Base-by-base conservation (phyloP, 2,113 vertebrate genomes). In the Fulmarus glacialis region DNA sequence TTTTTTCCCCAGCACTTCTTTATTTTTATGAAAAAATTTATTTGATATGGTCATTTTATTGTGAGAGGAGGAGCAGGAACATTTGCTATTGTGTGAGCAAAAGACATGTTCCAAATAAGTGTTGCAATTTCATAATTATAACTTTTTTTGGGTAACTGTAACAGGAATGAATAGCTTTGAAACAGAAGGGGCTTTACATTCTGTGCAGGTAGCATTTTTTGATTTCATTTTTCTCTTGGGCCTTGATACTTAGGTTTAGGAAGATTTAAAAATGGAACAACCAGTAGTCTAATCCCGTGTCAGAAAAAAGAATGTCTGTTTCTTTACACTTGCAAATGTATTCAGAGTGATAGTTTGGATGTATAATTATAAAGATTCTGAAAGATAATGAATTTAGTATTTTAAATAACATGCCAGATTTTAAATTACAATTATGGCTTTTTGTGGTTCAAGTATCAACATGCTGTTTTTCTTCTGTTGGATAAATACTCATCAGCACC, bases 351-450 rank as follows among this genome's bases (percentile, higher is more conserved):
- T 42, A 81, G 66, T 77, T 95, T 56, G 52, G 92, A 75, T 72
- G 81, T 78, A 73, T 92, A 95, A 96, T 96, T 96, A 86, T 60
- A 81, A 97, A 82, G 88, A 96, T 64, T 81, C 82, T 34, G 45
- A 87, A 95, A 93, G 94, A 97, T 90, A 92, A 97, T 71, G 90
- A 93, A 96, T 96, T 93, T 80, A 92, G 72, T 96, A 94, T 97
- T 97, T 96, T 96, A 97, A 97, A 93, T 26, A 95, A 77, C 94
- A 40, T 9, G n/a, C 93, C 95, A 96, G 89, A 89, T 96, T 97
- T 96, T 95, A 96, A 94, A 94, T 77, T 38, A 89, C 96, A 94
- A 88, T 83, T 95, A 97, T 40, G 82, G 83, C 90, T 96, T 95
- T 88, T 84, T 83, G 62, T 63, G 87, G 92, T 71, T 96, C 38